Percentiles rank a stretch among this genome's conserved stretches.
Evolutionary conservation across 2,113 vertebrate genomes (phyloP).

Genomic region (Heterotis niloticus): DNA sequence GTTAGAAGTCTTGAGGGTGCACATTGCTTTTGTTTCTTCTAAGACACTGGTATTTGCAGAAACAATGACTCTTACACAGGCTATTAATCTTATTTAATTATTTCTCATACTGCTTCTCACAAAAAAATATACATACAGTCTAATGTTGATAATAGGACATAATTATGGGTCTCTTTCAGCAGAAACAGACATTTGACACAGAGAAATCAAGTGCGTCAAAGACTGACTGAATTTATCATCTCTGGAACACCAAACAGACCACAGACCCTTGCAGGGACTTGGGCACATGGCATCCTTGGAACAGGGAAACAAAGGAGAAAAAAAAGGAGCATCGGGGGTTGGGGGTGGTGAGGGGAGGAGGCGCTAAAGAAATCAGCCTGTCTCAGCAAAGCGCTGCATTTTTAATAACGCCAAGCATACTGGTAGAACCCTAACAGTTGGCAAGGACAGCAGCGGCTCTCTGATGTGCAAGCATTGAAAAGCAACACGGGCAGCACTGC

Average conservation of each 20-base stretch:
- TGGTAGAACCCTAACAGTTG: not conserved
- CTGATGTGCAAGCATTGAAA: not conserved
- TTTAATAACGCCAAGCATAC: slow-evolving; percentile 23
- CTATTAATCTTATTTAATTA: no score
- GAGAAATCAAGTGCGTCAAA: not conserved
- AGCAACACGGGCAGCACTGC: not conserved
- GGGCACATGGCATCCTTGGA: not conserved
- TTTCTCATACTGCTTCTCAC: no score
- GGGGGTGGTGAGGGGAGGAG: slow-evolving; percentile 15
- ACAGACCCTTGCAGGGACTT: not conserved
- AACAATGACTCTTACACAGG: not conserved
- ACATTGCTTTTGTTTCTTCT: not conserved
- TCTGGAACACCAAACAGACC: not conserved
- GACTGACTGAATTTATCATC: not conserved
- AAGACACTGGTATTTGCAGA: not conserved
- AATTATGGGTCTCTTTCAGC: not conserved
- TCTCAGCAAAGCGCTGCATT: slow-evolving; percentile 39
- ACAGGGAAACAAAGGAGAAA: not conserved
- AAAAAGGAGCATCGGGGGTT: not conserved
- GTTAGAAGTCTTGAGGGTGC: slow-evolving; percentile 10
- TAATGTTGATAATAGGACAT: no score
- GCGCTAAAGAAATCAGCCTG: slow-evolving; percentile 22
- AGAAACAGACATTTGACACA: not conserved
- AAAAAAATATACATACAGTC: no score
- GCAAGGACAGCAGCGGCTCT: slow-evolving; percentile 16